Conservation (phyloP, 2,888 invertebrate species). For the Ametastegia equiseti region DNA sequence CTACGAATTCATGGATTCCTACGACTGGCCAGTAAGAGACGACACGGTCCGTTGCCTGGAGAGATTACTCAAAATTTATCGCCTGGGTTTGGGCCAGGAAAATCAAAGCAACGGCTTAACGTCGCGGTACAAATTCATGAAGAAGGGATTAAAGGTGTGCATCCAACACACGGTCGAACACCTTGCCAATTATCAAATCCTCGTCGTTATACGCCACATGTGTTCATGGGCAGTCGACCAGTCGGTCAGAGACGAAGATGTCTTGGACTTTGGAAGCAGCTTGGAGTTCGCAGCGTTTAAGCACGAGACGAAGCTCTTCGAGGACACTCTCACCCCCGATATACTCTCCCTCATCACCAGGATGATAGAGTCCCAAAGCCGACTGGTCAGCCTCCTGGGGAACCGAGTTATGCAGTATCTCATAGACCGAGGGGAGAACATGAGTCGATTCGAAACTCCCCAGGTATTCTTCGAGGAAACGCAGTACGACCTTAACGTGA, state of each 20-base stretch:
- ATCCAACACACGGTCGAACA: constrained; percentile 78
- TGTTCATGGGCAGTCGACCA: constrained; percentile 77
- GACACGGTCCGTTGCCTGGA: constrained; percentile 75
- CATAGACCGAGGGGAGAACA: constrained; percentile 79
- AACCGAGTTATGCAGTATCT: constrained; percentile 79
- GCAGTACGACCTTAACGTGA: constrained; percentile 75
- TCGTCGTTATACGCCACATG: constrained; percentile 77
- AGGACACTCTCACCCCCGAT: constrained; percentile 76
- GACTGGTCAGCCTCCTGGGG: constrained; percentile 78
- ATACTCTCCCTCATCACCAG: constrained; percentile 77
- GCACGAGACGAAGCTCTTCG: constrained; percentile 75
- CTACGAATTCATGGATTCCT: constrained; percentile 76
- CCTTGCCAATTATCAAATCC: constrained; percentile 76
- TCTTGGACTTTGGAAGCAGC: constrained; percentile 78
- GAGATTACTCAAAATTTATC: constrained; percentile 77
- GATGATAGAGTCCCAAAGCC: constrained; percentile 77
- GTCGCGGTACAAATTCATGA: constrained; percentile 72
- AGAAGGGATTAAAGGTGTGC: constrained; percentile 79
- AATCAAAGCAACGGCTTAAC: constrained; percentile 3
- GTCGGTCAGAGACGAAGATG: constrained; percentile 73
- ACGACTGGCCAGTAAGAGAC: constrained; percentile 76
- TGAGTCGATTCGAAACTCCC: constrained; percentile 76
- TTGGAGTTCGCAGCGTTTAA: constrained; percentile 78
- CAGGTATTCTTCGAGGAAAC: constrained; percentile 76
- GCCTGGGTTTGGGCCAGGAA: constrained; percentile 72